phyloP scores from a whole-genome alignment of 1,140 invertebrate species.

The Euwallacea fornicatus region DNA sequence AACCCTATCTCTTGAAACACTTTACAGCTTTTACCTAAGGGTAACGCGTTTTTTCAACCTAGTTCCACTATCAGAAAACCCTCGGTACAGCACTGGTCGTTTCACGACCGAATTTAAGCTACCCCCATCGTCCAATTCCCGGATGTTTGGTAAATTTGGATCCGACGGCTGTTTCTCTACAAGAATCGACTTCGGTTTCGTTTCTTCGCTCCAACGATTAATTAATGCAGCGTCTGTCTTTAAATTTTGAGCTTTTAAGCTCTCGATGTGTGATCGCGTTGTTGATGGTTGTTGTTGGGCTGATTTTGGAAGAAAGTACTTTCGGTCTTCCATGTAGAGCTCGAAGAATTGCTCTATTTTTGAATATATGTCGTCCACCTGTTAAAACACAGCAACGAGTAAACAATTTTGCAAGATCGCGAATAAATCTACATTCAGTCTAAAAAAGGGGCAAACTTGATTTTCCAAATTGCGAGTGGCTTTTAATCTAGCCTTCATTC shows the following conservation, averaged over 20 bases:
- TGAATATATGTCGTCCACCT: conserved; percentile 92
- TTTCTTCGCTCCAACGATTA: conserved; percentile 23
- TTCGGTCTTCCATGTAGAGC: conserved; percentile 88
- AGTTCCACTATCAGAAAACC: conserved; percentile 78
- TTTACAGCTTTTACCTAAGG: conserved; percentile 59
- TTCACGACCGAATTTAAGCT: conserved; percentile 51
- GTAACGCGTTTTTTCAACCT: conserved; percentile 83
- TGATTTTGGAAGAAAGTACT: conserved; percentile 49
- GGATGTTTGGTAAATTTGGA: conserved; percentile 69
- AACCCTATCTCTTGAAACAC: neutral
- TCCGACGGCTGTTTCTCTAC: conserved; percentile 77
- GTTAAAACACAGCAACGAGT: too few relatives aligned
- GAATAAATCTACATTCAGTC: too few relatives aligned
- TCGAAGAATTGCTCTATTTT: conserved; percentile 93
- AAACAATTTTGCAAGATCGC: too few relatives aligned
- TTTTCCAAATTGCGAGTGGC: too few relatives aligned
- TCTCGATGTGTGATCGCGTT: neutral
- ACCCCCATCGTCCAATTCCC: conserved; percentile 55
- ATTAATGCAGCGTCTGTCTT: conserved; percentile 37
- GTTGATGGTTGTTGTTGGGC: conserved; percentile 3
- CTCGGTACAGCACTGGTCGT: conserved; percentile 67
- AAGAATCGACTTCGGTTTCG: conserved; percentile 63
- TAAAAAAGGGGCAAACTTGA: too few relatives aligned
- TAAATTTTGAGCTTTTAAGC: conserved; percentile 13
- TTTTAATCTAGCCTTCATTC: too few relatives aligned